Percentiles rank a stretch among this genome's conserved stretches.
Conservation (phyloP, 2,888 invertebrate genomes). For the Caenorhabditis imperialis region DNA sequence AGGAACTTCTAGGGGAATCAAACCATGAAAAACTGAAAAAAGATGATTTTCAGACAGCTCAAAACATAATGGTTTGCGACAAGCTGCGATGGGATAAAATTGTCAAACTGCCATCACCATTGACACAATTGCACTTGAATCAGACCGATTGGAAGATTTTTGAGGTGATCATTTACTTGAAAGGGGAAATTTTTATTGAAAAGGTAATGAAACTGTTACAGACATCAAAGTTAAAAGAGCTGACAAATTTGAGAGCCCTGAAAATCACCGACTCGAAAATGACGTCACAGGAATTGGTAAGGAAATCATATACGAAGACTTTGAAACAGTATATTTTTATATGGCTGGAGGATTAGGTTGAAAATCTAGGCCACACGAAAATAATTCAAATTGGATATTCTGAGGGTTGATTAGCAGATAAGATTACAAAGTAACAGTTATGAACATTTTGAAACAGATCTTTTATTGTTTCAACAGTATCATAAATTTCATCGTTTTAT, state of each 20-base stretch:
- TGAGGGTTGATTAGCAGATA: no score
- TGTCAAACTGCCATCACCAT: slow-evolving; percentile 44
- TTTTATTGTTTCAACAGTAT: no score
- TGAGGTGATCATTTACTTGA: slow-evolving; percentile 2
- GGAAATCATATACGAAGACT: slow-evolving; percentile 3
- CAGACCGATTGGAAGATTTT: slow-evolving; percentile 61
- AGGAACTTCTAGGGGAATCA: no score
- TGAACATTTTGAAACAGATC: no score
- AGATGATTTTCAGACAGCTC: slow-evolving; percentile 58
- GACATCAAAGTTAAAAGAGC: slow-evolving; percentile 17
- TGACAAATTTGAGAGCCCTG: slow-evolving; percentile 40
- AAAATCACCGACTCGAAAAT: slow-evolving; percentile 51
- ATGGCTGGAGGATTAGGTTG: no score
- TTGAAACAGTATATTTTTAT: no score
- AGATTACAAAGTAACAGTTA: no score
- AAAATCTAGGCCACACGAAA: no score
- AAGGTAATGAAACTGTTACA: background rate
- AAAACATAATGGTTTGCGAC: slow-evolving; percentile 59
- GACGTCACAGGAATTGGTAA: slow-evolving; percentile 56
- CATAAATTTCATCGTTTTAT: no score
- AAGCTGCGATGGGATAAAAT: slow-evolving; percentile 55
- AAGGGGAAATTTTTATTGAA: background rate
- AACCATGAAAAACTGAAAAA: no score
- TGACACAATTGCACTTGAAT: slow-evolving; percentile 56
- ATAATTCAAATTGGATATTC: no score